Percentiles rank a stretch among this genome's conserved stretches.
These are phyloP conservation scores for Anthoscopus minutus DNA, from an alignment of 2,113 vertebrate species.

Conservation along the genomic window DNA sequence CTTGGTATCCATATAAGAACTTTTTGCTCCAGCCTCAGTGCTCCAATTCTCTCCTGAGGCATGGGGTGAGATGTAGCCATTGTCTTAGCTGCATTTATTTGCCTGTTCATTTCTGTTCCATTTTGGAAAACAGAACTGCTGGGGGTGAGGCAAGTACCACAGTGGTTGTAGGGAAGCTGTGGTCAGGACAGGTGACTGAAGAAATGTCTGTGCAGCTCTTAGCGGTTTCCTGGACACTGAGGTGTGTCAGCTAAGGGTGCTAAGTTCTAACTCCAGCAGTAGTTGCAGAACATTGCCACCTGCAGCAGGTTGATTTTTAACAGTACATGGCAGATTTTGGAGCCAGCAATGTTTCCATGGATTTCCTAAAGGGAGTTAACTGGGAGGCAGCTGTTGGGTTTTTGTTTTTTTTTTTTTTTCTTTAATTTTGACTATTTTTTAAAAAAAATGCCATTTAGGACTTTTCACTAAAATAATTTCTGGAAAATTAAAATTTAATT, in stretches of 20 bases:
- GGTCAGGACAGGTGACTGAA: background rate
- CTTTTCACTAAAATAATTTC: background rate
- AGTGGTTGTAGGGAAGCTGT: background rate
- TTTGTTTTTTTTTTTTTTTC: too few species aligned
- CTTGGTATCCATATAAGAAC: background rate
- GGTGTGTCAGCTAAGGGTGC: background rate
- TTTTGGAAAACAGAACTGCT: background rate
- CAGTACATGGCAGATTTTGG: rapidly evolving
- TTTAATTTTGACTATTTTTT: background rate
- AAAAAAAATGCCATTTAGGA: rapidly evolving
- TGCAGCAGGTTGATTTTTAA: background rate
- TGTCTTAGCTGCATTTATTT: background rate
- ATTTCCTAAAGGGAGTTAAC: background rate
- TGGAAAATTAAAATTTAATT: background rate
- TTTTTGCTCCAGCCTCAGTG: background rate
- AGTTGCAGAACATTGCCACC: background rate
- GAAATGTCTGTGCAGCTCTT: background rate
- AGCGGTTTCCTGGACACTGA: background rate
- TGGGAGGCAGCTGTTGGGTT: background rate
- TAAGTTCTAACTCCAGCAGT: background rate
- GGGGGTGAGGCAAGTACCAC: background rate
- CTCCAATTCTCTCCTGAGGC: background rate
- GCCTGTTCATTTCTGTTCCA: background rate
- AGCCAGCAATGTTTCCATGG: rapidly evolving
- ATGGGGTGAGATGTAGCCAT: background rate